Evolutionary conservation across 2,888 invertebrate species (phyloP), one percentile per base, ranked within the genome.

Genomic region (Trisateles emortualis): DNA sequence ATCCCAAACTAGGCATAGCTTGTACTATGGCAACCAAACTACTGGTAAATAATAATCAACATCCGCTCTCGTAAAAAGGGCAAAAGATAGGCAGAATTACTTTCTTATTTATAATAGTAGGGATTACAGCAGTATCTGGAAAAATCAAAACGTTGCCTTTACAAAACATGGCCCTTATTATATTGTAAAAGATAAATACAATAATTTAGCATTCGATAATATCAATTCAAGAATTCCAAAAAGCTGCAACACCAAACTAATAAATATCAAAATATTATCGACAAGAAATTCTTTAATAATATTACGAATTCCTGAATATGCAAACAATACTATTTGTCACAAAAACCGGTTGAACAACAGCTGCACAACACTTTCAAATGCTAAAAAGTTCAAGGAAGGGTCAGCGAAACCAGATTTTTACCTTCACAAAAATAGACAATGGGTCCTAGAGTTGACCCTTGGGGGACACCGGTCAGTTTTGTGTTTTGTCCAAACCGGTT

Each of bases 341-440:
- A 46, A 64, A 74, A 85, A 83, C 83, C 79, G 78, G 83, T 83
- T 73, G 59, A 45, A 58, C 42, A 78, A 83, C 91, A 91, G 91
- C 91, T 90, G 91, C 81, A 74, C 72, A 60, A 64, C 38, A 58
- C 50, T 63, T 69, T 58, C 9, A 71, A 76, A 83, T 78, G 79
- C 77, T 76, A 75, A 81, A 85, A 84, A 86, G 83, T 83, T 81
- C 78, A 90, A 88, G 89, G 81, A 90, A 90, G 92, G 92, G 91
- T 91, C 91, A 91, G 83, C 68, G 65, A 66, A 90, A 91, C 90
- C 88, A 87, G 92, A 91, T 90, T 92, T 88, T 88, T 88, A 81
- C 83, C 81, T 84, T 86, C 82, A 82, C 83, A 83, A 88, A 87
- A 89, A 88, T 86, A 75, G 72, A 78, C 72, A 81, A 76, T 77